Percentiles rank a stretch among this genome's conserved stretches.
These are phyloP conservation scores for Hozukius guyotensis DNA, from an alignment of 2,797 vertebrate genomes.

Conservation along the genomic window DNA sequence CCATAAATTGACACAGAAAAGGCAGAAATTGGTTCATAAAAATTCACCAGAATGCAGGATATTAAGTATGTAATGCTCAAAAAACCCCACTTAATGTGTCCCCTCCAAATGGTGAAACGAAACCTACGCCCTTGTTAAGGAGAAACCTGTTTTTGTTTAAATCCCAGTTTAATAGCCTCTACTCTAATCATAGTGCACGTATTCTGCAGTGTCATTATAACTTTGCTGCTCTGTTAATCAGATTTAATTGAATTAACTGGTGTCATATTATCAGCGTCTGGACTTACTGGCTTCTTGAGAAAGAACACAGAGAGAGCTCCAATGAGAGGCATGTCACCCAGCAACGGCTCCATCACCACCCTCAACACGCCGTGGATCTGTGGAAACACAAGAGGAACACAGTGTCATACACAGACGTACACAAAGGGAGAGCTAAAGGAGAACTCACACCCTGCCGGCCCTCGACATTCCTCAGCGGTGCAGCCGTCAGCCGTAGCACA, in stretches of 20 bases:
- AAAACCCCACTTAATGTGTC: no score
- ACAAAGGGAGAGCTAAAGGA: constrained; percentile 1
- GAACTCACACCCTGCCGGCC: constrained; percentile 22
- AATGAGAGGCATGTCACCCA: constrained; percentile 94
- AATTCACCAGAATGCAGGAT: background rate
- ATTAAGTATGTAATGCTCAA: no score
- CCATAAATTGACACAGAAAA: background rate
- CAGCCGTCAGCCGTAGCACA: constrained; percentile 14
- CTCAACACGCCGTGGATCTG: constrained; percentile 95
- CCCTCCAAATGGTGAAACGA: no score
- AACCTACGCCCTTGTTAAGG: background rate
- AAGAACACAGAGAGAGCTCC: constrained; percentile 97
- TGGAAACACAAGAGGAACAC: constrained; percentile 60
- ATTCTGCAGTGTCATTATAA: background rate
- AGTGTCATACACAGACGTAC: constrained; percentile 4
- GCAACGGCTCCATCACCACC: constrained; percentile 95
- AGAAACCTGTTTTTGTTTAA: background rate
- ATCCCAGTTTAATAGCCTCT: constrained; percentile 4
- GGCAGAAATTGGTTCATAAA: background rate
- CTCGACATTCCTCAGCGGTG: constrained; percentile 50
- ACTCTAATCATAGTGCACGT: background rate
- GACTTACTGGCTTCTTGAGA: constrained; percentile 96
- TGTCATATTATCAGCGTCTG: background rate
- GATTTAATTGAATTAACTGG: background rate
- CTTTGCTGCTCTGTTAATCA: background rate